Evolutionary conservation across 2,797 vertebrate species (phyloP), one percentile per base, ranked within the genome.

Genomic region (Ceyx erithaca): DNA sequence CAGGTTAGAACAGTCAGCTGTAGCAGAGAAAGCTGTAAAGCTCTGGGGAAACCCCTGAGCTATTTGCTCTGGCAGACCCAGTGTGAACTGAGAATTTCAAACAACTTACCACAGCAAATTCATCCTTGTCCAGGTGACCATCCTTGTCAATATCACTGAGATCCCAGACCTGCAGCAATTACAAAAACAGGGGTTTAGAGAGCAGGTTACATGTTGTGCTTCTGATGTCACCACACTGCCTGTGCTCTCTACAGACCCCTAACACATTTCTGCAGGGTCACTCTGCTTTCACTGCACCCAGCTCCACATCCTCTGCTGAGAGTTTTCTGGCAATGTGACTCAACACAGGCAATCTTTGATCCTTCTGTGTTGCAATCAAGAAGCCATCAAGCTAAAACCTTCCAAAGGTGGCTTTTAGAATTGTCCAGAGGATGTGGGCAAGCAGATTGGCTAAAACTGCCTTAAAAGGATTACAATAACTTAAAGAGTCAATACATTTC

Each of bases 101-200:
- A 37, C 59, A 78, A 89, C 98, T 96, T 95, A 99, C 99, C 98
- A 99, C 99, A 85, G 99, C 99, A 97, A 99, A 99, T 90, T 99
- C 99, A 13, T 99, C 99, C 94, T 96, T 98, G 97, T 99, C 99
- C 97, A 99, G 96, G 76, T 99, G 99, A 14, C 99, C 99, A 40
- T 99, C 99, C 97, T 99, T 99, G 95, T 99, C 99, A 14, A 99
- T 99, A 97, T 99, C 99, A 92, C 99, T 99, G 91, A 99, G 98
- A 95, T 99, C 99, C 99, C 99, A 99, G 72, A 99, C 99, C 99
- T 99, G 81, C 10, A 77, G 82, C 37, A 68, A 78, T 73, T 9
- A 77, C 4, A 30, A 83, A 87, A 64, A n/a, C 25, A 62, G n/a
- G 1, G 0, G 80, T 48, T 88, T 64, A 80, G 67, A 75, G 22